phyloP scores from a whole-genome alignment of 1,140 invertebrate genomes.

The Diachasma alloeum region DNA sequence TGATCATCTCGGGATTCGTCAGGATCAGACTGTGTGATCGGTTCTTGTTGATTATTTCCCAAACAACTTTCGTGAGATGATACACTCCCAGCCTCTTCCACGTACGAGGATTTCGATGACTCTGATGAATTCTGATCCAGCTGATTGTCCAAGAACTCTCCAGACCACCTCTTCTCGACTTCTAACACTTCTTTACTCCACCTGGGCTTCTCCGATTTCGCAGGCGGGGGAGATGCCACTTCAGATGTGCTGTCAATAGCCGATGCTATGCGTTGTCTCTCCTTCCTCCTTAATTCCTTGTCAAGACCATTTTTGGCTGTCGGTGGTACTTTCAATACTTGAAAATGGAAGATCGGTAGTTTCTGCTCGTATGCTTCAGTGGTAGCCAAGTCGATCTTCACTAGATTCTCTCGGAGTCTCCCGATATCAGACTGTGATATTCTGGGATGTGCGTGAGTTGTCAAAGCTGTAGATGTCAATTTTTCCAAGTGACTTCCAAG shows the following conservation, averaged over 20 bases:
- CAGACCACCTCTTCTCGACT: conserved; percentile 56
- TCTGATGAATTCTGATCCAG: conserved; percentile 50
- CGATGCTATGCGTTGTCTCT: conserved; percentile 37
- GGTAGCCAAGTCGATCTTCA: conserved; percentile 49
- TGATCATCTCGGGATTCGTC: background rate
- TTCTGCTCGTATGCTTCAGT: conserved; percentile 49
- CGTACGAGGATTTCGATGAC: conserved; percentile 56
- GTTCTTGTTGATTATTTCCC: conserved; percentile 26
- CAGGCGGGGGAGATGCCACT: conserved; percentile 23
- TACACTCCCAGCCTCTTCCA: conserved; percentile 54
- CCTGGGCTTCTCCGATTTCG: conserved; percentile 30
- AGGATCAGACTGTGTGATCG: background rate
- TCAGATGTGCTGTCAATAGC: conserved; percentile 41
- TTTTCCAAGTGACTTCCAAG: too few relatives aligned
- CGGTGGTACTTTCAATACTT: background rate
- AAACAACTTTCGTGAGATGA: conserved; percentile 51
- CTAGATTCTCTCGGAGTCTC: conserved; percentile 50
- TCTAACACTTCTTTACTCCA: conserved; percentile 54
- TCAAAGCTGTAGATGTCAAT: too few relatives aligned
- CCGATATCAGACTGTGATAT: conserved; percentile 49
- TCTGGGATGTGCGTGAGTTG: conserved; percentile 12
- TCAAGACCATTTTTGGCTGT: conserved; percentile 45
- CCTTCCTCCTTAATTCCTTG: conserved; percentile 48
- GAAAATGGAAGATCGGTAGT: conserved; percentile 28
- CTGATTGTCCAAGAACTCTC: conserved; percentile 50